A percentile compares a stretch with the other conserved stretches of the same genome.
phyloP scores from a whole-genome alignment of 2,797 vertebrate genomes.

The Lepilemur ruficaudatus region DNA sequence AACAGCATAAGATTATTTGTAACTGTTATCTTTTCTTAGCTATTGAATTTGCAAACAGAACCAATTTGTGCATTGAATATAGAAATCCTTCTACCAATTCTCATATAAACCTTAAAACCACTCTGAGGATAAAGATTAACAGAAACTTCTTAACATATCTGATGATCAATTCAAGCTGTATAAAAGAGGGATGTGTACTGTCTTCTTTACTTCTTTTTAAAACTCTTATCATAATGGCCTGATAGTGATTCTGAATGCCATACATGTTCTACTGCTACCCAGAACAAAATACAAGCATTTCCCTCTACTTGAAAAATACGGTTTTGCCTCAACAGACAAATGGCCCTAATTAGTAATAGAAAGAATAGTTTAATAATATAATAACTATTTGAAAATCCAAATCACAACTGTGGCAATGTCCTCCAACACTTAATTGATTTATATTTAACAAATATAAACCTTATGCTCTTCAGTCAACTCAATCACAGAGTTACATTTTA shows the following conservation, averaged over 20 bases:
- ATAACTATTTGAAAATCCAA: constrained; percentile 47
- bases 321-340: neutral
- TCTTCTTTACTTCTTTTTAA: neutral
- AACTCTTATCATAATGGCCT: neutral
- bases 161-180: constrained; percentile 23
- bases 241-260: constrained; percentile 1
- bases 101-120: constrained; percentile 9
- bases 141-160: neutral
- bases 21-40: constrained; percentile 5
- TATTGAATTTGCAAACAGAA: neutral
- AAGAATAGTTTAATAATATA: constrained; percentile 18
- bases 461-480: neutral
- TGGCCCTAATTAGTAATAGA: neutral
- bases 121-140: neutral
- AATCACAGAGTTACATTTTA: neutral
- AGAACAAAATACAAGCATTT: constrained; percentile 12
- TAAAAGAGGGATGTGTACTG: neutral
- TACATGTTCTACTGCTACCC: neutral
- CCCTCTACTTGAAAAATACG: neutral
- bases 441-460: neutral
- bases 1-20: neutral
- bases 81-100: neutral
- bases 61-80: neutral
- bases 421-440: constrained; percentile 39
- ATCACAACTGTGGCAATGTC: neutral